Evolutionary conservation across 2,797 vertebrate species (phyloP).

Genomic region (Schizothorax lantsangensis): DNA sequence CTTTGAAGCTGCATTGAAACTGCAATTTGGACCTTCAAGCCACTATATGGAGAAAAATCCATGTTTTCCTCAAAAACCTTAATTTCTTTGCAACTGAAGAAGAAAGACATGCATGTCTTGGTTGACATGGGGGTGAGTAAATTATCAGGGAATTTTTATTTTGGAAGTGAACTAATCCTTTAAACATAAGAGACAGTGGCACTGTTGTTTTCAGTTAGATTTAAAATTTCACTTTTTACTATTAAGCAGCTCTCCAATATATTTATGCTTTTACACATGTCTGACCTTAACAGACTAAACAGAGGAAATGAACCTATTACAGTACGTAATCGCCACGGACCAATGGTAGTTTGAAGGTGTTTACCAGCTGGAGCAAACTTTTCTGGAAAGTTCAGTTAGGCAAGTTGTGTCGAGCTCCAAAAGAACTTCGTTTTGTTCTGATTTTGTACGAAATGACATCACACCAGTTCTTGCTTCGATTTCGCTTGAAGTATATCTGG

Average conservation of each 20-base stretch:
- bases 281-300: not conserved
- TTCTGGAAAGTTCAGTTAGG: not conserved
- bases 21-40: not conserved
- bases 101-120: too few species aligned
- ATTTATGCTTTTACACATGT: not conserved
- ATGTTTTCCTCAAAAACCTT: too few species aligned
- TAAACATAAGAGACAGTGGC: not conserved
- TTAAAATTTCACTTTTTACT: not conserved
- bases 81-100: too few species aligned
- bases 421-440: not conserved
- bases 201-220: not conserved
- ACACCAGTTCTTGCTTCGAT: not conserved
- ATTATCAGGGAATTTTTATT: not conserved
- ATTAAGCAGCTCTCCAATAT: not conserved
- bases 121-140: too few species aligned
- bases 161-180: not conserved
- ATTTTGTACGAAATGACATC: not conserved
- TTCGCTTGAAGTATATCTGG: conserved; percentile 4
- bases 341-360: not conserved
- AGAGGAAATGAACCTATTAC: not conserved
- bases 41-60: too few species aligned
- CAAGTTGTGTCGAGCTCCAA: not conserved
- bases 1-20: not conserved
- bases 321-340: not conserved
- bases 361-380: not conserved